Evolutionary conservation across 2,797 vertebrate genomes (phyloP), one percentile per base, ranked within the genome.

Genomic region (Sebastes goodei): DNA sequence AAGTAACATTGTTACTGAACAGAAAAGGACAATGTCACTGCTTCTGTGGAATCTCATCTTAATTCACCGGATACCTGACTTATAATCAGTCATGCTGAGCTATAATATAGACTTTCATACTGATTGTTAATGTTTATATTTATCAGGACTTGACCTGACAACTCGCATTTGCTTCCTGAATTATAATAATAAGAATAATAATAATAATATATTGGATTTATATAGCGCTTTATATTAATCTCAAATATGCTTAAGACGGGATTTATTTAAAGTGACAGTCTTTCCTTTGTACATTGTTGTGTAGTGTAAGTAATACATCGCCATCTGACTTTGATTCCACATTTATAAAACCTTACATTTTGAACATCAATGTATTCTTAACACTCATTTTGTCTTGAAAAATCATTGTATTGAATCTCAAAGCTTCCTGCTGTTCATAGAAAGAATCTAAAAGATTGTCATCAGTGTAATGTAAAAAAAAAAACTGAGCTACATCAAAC

Each of bases 251-350:
- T 23, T 23, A 23, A 72, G 63, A 65, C 14, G 21, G 5, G 29
- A 72, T 87, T 80, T 71, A 81, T 84, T 76, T 20, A 76, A 72
- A 42, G 7, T 42, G 2, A 59, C 55, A 82, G 30, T 9, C 3
- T 64, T 56, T 66, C 5, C 5, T 64, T 56, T 56, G 4, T 56
- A 35, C 38, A 53, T 9, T 15, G 27, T 12, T 65, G 20, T 52
- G 23, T 10, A 30, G 5, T 71, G 61, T 29, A 55, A 83, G 33
- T 53, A 62, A n/a, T 52, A 52, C 17, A 52, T 52, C 4, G 12
- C 7, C 49, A n/a, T 52, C 20, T 10, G 20, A n/a, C 49, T 52
- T 52, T 52, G 20, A n/a, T 52, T 49, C 7, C 46, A 49, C 46
- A 20, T 49, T 49, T 42, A 42, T 5, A 42, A 42, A 42, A 42